Percentiles rank a stretch among this genome's conserved stretches.
Conservation (phyloP, 2,797 vertebrate genomes). For the Pipistrellus nathusii region DNA sequence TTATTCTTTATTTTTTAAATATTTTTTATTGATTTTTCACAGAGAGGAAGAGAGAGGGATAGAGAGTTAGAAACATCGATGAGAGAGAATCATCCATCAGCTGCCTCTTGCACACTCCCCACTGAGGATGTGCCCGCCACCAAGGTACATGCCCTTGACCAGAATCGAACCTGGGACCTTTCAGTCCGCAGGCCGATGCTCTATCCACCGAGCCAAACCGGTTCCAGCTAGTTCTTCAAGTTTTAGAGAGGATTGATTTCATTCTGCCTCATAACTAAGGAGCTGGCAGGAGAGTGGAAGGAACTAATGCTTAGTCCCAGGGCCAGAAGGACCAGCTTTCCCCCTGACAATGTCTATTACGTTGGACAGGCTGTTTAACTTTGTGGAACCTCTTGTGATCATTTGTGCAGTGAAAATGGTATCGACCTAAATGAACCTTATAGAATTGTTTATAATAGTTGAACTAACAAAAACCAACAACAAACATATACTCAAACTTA, state of each 20-base stretch:
- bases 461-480: not conserved
- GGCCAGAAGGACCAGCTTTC: not conserved
- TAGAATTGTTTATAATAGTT: constrained; percentile 18
- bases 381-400: not conserved
- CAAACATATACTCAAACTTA: not conserved
- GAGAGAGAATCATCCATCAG: no score
- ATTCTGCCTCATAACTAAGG: not conserved
- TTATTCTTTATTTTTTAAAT: no score
- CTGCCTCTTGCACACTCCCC: no score
- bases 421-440: not conserved
- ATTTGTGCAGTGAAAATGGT: constrained; percentile 47
- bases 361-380: not conserved
- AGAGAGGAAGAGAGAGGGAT: no score
- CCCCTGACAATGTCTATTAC: not conserved
- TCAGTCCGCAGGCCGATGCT: no score
- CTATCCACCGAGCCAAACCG: no score
- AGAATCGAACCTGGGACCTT: no score
- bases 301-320: not conserved
- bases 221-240: not conserved
- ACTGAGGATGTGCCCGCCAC: no score
- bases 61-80: no score
- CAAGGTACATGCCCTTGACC: no score
- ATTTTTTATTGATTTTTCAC: no score
- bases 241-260: constrained; percentile 54
- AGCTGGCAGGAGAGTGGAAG: not conserved